Conservation (phyloP, 2,888 invertebrate genomes). For the Pterostichus niger region DNA sequence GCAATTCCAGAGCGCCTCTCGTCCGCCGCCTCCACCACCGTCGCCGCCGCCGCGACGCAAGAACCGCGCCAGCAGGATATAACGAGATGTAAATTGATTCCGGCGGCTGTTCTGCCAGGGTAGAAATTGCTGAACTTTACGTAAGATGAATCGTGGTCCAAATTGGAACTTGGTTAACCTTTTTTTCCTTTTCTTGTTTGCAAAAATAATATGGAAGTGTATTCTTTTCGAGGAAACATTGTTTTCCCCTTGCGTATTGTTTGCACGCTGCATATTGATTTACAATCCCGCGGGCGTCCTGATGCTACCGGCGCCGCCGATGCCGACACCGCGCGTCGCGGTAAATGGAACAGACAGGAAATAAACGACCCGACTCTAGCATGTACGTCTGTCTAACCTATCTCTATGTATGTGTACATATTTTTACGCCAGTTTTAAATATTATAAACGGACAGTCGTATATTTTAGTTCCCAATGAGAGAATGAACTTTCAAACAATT, state of each 20-base stretch:
- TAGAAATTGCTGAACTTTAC: slow-evolving; percentile 76
- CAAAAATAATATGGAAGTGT: slow-evolving; percentile 64
- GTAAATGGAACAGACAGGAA: slow-evolving; percentile 54
- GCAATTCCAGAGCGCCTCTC: slow-evolving; percentile 10
- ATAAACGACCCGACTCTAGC: slow-evolving; percentile 30
- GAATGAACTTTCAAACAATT: slow-evolving; percentile 11
- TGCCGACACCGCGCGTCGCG: slow-evolving; percentile 9
- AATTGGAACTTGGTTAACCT: slow-evolving; percentile 75
- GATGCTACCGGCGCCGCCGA: not conserved
- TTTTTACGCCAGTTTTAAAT: slow-evolving; percentile 49
- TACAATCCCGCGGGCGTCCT: slow-evolving; percentile 48
- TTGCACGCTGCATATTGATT: slow-evolving; percentile 64
- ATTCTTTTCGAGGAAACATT: slow-evolving; percentile 62
- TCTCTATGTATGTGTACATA: slow-evolving; percentile 52
- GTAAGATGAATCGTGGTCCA: slow-evolving; percentile 75
- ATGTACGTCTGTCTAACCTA: slow-evolving; percentile 46
- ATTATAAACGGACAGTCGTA: slow-evolving; percentile 36
- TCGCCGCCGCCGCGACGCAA: not conserved
- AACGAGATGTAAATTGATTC: slow-evolving; percentile 78
- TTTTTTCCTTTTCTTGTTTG: slow-evolving; percentile 69
- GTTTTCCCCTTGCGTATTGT: slow-evolving; percentile 63
- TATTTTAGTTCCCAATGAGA: slow-evolving; percentile 25
- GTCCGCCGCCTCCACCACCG: not conserved
- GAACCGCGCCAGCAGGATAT: slow-evolving; percentile 68
- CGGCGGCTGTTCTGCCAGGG: slow-evolving; percentile 73